Evolutionary conservation across 1,140 invertebrate genomes (phyloP).

Genomic region (Mercenaria mercenaria): DNA sequence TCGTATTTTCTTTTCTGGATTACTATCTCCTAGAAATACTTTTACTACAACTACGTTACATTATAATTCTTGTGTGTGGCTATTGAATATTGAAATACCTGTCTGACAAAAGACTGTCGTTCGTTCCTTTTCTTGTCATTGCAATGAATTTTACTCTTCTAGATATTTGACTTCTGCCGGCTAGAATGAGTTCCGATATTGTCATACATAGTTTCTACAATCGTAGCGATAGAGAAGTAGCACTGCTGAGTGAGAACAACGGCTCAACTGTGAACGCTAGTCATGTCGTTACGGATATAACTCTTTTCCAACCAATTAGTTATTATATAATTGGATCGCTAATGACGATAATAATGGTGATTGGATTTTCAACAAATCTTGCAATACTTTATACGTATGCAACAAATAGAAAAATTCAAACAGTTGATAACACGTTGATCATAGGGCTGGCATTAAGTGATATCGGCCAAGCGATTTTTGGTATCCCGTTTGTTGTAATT

Average conservation of each 20-base stretch:
- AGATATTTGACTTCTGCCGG: not conserved
- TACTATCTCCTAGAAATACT: too few relatives aligned
- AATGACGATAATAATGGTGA: not conserved
- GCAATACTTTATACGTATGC: not conserved
- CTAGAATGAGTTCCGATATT: not conserved
- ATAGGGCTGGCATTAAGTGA: conserved; percentile 26
- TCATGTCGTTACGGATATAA: not conserved
- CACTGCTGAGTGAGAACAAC: not conserved
- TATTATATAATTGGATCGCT: conserved; percentile 28
- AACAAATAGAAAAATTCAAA: not conserved
- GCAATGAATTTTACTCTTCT: not conserved
- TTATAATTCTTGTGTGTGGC: not conserved
- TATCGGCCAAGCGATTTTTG: not conserved
- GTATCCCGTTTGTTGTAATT: conserved; percentile 25
- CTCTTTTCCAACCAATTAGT: not conserved
- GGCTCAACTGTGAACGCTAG: not conserved
- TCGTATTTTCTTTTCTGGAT: too few relatives aligned
- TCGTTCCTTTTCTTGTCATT: not conserved
- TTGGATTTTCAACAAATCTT: conserved; percentile 15
- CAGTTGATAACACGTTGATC: conserved; percentile 26
- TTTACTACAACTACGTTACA: not conserved
- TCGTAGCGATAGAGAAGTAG: not conserved
- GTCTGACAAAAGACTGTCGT: not conserved
- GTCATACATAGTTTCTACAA: not conserved
- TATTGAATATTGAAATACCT: not conserved